Evolutionary conservation across 1,140 invertebrate genomes (phyloP), one percentile per base, ranked within the genome.

Genomic region (Drosophila lacteicornis): DNA sequence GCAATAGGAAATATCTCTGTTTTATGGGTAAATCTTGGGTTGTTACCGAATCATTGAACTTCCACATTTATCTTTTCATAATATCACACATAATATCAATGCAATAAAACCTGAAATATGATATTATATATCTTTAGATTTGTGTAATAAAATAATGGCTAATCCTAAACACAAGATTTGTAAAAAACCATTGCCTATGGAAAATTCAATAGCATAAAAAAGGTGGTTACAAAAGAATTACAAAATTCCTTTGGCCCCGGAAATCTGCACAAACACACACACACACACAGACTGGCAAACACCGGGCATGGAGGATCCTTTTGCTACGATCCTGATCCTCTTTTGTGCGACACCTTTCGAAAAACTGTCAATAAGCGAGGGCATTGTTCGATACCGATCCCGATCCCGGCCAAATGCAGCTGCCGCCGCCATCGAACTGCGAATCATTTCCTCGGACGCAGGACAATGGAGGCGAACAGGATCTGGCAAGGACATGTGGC

Each of bases 331-430:
- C 25, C 47, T 51, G 46, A 66, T 66, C 82, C 66, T 82, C 75
- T 80, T 84, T 82, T 84, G 40, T 65, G 65, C 62, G 74, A 88
- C 84, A 88, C 85, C 85, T 88, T 88, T 67, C 53, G 60, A 56
- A 66, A 82, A 79, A 88, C 81, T 88, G 84, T 88, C 84, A 88
- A 88, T 88, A 88, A 88, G 84, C 77, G 82, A 70, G 67, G 67
- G 17, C 55, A 73, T 73, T 73, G 70, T 73, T 73, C 55, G 70
- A 73, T 49, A 11, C 15, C 55, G 70, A 73, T 49, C 15, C 15
- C 55, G 70, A 73, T 49, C 15, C 15, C 53, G 19, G 51, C 69
- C 51, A 36, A 73, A 73, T 73, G 70, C 70, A 73, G 70, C 70
- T 73, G 70, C 70, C 53, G 33, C 40, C 19, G 67, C 40, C 67